Evolutionary conservation across 2,797 vertebrate genomes (phyloP).

Genomic region (Rhyacichthys aspro): DNA sequence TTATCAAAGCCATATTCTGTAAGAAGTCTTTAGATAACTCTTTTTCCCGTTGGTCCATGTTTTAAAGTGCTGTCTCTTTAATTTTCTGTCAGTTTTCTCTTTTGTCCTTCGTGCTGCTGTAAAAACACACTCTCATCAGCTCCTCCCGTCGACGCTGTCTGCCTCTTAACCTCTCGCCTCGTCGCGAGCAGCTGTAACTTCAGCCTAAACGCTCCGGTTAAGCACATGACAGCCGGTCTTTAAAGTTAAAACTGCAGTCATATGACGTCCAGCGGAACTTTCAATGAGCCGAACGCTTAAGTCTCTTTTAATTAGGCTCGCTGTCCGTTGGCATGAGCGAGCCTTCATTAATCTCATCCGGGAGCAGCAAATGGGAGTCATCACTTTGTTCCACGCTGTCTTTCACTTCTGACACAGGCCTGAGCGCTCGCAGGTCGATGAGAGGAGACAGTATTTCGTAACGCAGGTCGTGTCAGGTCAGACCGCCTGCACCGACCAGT

Average conservation of each 20-base stretch:
- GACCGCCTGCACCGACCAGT: conserved; percentile 37
- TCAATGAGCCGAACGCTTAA: conserved; percentile 9
- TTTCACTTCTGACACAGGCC: conserved; percentile 21
- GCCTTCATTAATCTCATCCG: conserved; percentile 52
- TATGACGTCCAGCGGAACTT: conserved; percentile 26
- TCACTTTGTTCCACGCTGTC: conserved; percentile 59
- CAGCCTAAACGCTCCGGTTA: conserved; percentile 8
- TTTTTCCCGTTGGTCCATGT: conserved; percentile 40
- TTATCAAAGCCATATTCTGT: conserved; percentile 26
- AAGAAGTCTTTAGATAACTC: conserved; percentile 43
- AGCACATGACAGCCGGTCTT: conserved; percentile 44
- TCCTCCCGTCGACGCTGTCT: conserved; percentile 13
- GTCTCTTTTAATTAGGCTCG: conserved; percentile 43
- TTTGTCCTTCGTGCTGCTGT: conserved; percentile 10
- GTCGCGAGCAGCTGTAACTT: conserved; percentile 1
- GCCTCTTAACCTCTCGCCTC: conserved; percentile 2
- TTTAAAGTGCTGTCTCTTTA: conserved; percentile 25
- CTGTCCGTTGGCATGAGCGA: conserved; percentile 36
- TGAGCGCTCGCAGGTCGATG: conserved; percentile 25
- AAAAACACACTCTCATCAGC: conserved; percentile 21
- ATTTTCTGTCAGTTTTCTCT: conserved; percentile 38
- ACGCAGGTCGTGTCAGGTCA: conserved; percentile 52
- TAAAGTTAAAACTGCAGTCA: conserved; percentile 31
- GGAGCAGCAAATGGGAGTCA: conserved; percentile 45
- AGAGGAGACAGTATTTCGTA: conserved; percentile 52